Evolutionary conservation across 1,140 invertebrate species (phyloP).

Genomic region (Euschistus heros): DNA sequence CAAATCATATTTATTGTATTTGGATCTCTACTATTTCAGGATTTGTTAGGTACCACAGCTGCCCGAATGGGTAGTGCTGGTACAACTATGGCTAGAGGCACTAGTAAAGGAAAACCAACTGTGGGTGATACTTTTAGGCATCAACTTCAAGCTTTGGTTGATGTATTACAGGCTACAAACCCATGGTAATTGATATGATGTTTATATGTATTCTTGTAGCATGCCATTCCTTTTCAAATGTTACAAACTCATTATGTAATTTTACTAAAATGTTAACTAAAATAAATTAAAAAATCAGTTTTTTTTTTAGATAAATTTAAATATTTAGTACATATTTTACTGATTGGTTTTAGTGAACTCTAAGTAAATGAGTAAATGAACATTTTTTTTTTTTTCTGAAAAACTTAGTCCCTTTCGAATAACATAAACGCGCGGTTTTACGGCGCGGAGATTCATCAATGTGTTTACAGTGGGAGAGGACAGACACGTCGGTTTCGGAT

Average conservation of each 20-base stretch:
- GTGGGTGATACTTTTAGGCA: slow-evolving; percentile 87
- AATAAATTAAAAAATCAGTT: neutral
- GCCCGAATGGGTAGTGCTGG: slow-evolving; percentile 41
- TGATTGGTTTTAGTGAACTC: no score
- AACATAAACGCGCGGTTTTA: no score
- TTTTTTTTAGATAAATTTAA: neutral
- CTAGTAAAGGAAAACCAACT: slow-evolving; percentile 82
- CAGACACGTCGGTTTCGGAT: no score
- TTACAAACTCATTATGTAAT: neutral
- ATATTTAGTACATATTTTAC: neutral
- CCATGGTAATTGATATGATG: slow-evolving; percentile 55
- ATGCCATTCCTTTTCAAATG: neutral
- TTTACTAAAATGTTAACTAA: neutral
- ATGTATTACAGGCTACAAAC: slow-evolving; percentile 81
- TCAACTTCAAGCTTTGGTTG: slow-evolving; percentile 82
- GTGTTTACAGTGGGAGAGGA: no score
- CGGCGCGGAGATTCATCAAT: no score
- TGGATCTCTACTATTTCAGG: slow-evolving; percentile 34
- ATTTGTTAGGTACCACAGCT: slow-evolving; percentile 42
- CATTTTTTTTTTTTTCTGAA: no score
- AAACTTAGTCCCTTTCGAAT: no score
- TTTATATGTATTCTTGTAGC: neutral
- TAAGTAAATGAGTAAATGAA: no score
- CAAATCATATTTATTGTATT: no score
- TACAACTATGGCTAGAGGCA: slow-evolving; percentile 68